Base-by-base conservation (phyloP, 2,888 invertebrate genomes). In the Polyploca ridens region DNA sequence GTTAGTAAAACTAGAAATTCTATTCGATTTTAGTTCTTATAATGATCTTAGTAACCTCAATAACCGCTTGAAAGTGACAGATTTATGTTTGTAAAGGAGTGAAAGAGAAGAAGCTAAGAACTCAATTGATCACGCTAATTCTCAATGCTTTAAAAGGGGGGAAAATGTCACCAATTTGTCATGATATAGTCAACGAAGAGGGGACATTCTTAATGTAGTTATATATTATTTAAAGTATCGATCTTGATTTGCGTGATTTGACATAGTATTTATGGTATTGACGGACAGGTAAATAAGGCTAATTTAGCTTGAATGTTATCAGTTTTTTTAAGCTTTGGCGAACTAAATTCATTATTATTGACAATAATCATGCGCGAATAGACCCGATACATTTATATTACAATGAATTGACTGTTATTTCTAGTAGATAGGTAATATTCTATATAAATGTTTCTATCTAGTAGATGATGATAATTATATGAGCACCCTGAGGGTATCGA, bases 41-140 rank as follows among this genome's bases (percentile, higher is more conserved):
- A 27, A 2, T 27, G 27, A 27, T 27, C 41, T 11, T 3, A 46
- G 11, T 49, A 16, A 7, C 14, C 0, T n/a, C 1, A 49, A 1
- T 6, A 7, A 7, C 5, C n/a, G 16, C 6, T 16, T 5, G 13
- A 60, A 16, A 38, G 38, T 16, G 38, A 79, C 64, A 75, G 68
- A 70, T 68, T 68, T 72, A 62, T 33, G 27, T 67, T 62, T 67
- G 61, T 63, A 64, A 62, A 68, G 71, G 77, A 74, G 73, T 62
- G 76, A 83, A 77, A 72, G 78, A 82, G 82, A 84, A 71, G 77
- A 79, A 81, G 79, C 82, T 82, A 80, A 84, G 86, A 87, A 83
- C 83, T 87, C 89, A 88, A 91, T 93, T 91, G 91, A 93, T 93
- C 90, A 90, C 89, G 87, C 86, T 91, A 91, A 92, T 92, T 92